Percentiles rank a stretch among this genome's conserved stretches.
Conservation (phyloP, 1,140 invertebrate species). For the Aphidius ervi region DNA sequence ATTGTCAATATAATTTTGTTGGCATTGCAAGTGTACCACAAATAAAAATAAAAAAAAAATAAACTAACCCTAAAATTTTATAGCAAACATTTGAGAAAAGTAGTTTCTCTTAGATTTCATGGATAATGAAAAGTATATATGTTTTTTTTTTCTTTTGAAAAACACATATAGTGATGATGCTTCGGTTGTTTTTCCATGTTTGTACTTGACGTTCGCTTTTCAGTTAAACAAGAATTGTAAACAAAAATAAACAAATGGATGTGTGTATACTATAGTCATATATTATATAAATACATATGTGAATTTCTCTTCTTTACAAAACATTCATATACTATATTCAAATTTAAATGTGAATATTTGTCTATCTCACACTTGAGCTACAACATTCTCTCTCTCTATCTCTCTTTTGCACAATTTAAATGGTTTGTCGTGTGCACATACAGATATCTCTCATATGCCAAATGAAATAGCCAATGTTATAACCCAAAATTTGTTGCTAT, state of each 20-base stretch:
- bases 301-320: background rate
- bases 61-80: constrained; percentile 20
- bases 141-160: too few relatives aligned
- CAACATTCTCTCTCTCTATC: too few relatives aligned
- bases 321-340: constrained; percentile 21
- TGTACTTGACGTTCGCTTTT: constrained; percentile 5
- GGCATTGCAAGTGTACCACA: constrained; percentile 2
- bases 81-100: constrained; percentile 12
- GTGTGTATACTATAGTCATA: background rate
- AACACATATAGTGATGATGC: too few relatives aligned
- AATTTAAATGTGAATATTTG: constrained; percentile 12
- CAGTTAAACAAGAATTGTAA: constrained; percentile 15
- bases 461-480: too few relatives aligned
- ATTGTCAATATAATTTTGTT: too few relatives aligned
- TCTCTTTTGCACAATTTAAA: too few relatives aligned
- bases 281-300: background rate
- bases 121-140: too few relatives aligned
- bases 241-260: background rate
- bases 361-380: background rate
- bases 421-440: too few relatives aligned
- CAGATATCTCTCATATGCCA: too few relatives aligned
- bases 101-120: too few relatives aligned
- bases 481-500: too few relatives aligned
- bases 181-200: background rate
- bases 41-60: constrained; percentile 16